phyloP scores from a whole-genome alignment of 1,140 invertebrate genomes.

The Formica exsecta region DNA sequence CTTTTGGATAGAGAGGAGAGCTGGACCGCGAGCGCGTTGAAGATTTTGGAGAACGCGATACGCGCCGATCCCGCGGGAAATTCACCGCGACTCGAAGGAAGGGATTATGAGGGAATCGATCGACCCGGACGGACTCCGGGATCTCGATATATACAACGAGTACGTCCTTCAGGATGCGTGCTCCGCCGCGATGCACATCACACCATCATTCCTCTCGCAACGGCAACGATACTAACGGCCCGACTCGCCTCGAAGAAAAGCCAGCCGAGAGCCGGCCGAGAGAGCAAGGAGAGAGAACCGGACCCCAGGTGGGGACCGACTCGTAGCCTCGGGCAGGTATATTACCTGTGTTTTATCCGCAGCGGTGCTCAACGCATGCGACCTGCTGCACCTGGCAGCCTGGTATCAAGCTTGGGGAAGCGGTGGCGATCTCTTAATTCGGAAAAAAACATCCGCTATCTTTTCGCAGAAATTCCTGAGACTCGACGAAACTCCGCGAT shows the following conservation, averaged over 20 bases:
- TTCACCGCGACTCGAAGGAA: not conserved
- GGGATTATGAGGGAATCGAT: not conserved
- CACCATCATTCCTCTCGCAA: constrained; percentile 75
- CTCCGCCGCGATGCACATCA: constrained; percentile 77
- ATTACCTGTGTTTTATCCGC: constrained; percentile 83
- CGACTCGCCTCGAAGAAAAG: constrained; percentile 79
- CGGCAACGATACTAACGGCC: constrained; percentile 79
- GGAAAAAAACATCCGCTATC: not conserved
- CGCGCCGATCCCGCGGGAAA: constrained; percentile 25
- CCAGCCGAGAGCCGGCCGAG: constrained; percentile 71
- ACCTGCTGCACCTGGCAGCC: constrained; percentile 25
- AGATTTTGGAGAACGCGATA: constrained; percentile 1
- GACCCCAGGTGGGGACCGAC: constrained; percentile 76
- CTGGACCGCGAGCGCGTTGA: constrained; percentile 5
- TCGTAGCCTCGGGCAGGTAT: constrained; percentile 80
- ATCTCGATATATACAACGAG: not conserved
- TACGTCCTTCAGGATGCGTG: constrained; percentile 70
- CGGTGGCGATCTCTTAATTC: not conserved
- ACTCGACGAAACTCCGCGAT: not conserved
- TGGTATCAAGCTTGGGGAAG: not conserved
- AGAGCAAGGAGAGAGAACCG: constrained; percentile 73
- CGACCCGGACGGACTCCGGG: not conserved
- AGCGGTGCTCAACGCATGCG: constrained; percentile 81
- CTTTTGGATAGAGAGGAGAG: not conserved
- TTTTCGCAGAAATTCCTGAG: constrained; percentile 4